These are phyloP conservation scores for Pseudomugil tenellus DNA, from an alignment of 2,797 vertebrate species.

Conservation along the genomic window DNA sequence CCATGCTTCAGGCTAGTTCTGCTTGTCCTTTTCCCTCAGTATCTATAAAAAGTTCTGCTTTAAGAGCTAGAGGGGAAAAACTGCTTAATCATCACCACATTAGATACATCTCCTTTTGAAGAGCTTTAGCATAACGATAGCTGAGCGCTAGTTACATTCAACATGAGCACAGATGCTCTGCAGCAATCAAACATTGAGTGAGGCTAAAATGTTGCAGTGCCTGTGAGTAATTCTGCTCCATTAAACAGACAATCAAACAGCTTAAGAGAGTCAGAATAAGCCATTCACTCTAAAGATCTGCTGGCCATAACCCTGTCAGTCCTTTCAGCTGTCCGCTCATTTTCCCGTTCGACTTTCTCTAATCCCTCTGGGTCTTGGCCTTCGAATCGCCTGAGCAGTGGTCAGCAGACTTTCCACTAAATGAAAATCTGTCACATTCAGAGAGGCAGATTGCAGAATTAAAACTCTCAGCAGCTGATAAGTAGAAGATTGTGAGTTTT, in stretches of 20 bases:
- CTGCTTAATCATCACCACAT: conserved; percentile 11
- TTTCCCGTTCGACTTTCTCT: conserved; percentile 50
- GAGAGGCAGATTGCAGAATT: conserved; percentile 32
- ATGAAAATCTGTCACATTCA: conserved; percentile 55
- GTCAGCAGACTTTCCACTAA: conserved; percentile 41
- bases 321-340: conserved; percentile 56
- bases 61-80: conserved; percentile 3
- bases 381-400: conserved; percentile 56
- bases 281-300: conserved; percentile 53
- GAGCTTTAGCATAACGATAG: conserved; percentile 7
- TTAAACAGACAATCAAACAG: conserved; percentile 53
- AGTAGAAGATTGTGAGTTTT: neutral
- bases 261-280: conserved; percentile 17
- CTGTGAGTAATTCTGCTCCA: conserved; percentile 45
- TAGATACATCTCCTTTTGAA: conserved; percentile 31
- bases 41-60: conserved; percentile 11
- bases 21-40: neutral
- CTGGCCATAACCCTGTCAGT: conserved; percentile 24
- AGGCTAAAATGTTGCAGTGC: conserved; percentile 21
- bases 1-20: conserved; percentile 35
- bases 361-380: conserved; percentile 66
- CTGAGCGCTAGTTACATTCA: conserved; percentile 37
- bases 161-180: conserved; percentile 46
- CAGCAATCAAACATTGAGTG: conserved; percentile 27
- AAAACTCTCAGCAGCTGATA: conserved; percentile 6